Base-by-base conservation (phyloP, 2,797 vertebrate species). In the Danio choprae region DNA sequence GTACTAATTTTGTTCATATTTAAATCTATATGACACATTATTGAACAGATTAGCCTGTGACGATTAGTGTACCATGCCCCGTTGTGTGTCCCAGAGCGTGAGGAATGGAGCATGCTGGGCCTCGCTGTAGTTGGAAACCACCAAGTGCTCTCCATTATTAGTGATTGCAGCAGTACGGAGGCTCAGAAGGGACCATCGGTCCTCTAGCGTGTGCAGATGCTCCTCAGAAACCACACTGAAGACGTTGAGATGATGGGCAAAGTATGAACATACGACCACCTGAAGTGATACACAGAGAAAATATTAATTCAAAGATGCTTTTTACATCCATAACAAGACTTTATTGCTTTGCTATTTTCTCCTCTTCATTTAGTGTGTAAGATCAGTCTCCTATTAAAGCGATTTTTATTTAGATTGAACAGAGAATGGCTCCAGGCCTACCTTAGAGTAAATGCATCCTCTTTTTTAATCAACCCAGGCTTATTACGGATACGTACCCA, bases 251-350 rank as follows among this genome's bases (percentile, higher is more conserved):
- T 89, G 88, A 81, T 88, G 86, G 6, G 79, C 1, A 0, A 90
- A 89, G 18, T 89, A 90, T 40, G 91, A 94, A 80, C 92, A 91
- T 77, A 90, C 85, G 16, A 88, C 77, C 50, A 91, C 84, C 90
- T 91, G 55, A 56, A 16, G 59, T 63, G 64, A 51, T 51, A 18
- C 29, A 69, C 22, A 51, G 8, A 50, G 77, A 50, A n/a, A 36
- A 77, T 3, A 29, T 29, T 29, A 1, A 29, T 29, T 29, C 12
- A 63, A 48, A 62, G 51, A 71, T 2, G 12, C 29, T 29, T 3
- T 29, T 29, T 29, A 29, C 29, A 29, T 29, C 29, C 29, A 3
- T 29, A 29, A 3, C 29, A 29, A 29, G n/a, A 29, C 29, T 29
- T 29, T 1, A 29, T 29, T 29, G 29, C 29, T 29, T 29, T 29